A percentile compares a stretch with the other conserved stretches of the same genome.
phyloP scores from a whole-genome alignment of 2,797 vertebrate species.

The Acanthurus lineatus region DNA sequence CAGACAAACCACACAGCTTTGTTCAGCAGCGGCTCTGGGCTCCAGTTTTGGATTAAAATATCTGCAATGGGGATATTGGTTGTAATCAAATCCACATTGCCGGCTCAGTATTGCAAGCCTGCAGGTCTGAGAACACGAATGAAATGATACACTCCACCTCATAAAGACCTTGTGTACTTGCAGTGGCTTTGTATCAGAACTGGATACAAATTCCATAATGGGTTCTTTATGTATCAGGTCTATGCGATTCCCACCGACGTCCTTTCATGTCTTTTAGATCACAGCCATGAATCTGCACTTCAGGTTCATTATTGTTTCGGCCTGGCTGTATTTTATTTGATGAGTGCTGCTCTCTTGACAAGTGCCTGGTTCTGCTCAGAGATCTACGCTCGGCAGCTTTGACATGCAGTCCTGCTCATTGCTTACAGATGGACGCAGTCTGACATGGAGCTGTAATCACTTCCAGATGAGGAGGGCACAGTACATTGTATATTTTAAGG shows the following conservation, averaged over 20 bases:
- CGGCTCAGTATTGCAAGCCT: constrained; percentile 26
- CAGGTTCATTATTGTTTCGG: constrained; percentile 74
- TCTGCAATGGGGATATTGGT: constrained; percentile 54
- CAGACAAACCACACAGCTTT: constrained; percentile 65
- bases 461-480: constrained; percentile 76
- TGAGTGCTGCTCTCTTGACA: constrained; percentile 72
- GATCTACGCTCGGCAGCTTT: constrained; percentile 72
- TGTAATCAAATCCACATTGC: constrained; percentile 54
- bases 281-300: constrained; percentile 63
- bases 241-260: constrained; percentile 42
- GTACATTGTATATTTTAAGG: constrained; percentile 69
- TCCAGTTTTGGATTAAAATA: constrained; percentile 50
- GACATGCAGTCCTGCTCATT: constrained; percentile 79
- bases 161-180: constrained; percentile 59
- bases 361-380: constrained; percentile 74
- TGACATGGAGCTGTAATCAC: constrained; percentile 77
- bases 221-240: constrained; percentile 53
- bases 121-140: constrained; percentile 46
- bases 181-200: constrained; percentile 47
- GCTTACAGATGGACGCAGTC: constrained; percentile 79
- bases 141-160: constrained; percentile 53
- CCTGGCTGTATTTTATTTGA: constrained; percentile 74
- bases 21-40: constrained; percentile 56
- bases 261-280: constrained; percentile 66
- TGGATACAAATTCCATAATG: constrained; percentile 64